phyloP scores from a whole-genome alignment of 2,113 vertebrate species.

The Syrrhaptes paradoxus region DNA sequence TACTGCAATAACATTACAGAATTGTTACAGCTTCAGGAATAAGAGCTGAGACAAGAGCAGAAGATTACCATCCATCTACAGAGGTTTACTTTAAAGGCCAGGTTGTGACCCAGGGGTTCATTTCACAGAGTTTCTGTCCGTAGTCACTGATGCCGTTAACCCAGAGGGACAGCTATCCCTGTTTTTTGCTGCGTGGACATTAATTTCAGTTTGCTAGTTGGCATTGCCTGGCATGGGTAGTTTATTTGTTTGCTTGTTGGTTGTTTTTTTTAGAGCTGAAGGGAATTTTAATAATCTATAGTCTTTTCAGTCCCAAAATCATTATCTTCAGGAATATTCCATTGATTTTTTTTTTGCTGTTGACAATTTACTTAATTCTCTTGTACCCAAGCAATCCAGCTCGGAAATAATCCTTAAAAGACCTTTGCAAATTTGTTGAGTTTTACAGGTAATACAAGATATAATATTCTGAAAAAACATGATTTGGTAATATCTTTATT shows the following conservation, averaged over 20 bases:
- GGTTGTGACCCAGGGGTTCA: background rate
- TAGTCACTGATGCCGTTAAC: background rate
- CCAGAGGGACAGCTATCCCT: background rate
- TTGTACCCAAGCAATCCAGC: background rate
- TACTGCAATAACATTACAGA: background rate
- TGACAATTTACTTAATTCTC: background rate
- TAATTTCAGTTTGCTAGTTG: background rate
- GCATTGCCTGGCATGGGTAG: background rate
- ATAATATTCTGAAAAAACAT: background rate
- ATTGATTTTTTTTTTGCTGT: background rate
- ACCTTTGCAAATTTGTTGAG: background rate
- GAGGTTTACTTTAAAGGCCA: background rate
- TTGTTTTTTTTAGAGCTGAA: background rate
- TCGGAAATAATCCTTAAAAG: background rate
- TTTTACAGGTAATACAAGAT: background rate
- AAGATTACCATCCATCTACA: background rate
- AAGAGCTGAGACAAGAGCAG: background rate
- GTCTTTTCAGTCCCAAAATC: background rate
- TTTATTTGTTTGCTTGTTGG: background rate
- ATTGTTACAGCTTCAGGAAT: background rate
- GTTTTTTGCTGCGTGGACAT: background rate
- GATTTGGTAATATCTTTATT: background rate
- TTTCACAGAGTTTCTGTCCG: background rate
- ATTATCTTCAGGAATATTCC: background rate
- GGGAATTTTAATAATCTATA: background rate